These are phyloP conservation scores for Graphium colonna DNA, from an alignment of 2,888 invertebrate species.

Conservation along the genomic window DNA sequence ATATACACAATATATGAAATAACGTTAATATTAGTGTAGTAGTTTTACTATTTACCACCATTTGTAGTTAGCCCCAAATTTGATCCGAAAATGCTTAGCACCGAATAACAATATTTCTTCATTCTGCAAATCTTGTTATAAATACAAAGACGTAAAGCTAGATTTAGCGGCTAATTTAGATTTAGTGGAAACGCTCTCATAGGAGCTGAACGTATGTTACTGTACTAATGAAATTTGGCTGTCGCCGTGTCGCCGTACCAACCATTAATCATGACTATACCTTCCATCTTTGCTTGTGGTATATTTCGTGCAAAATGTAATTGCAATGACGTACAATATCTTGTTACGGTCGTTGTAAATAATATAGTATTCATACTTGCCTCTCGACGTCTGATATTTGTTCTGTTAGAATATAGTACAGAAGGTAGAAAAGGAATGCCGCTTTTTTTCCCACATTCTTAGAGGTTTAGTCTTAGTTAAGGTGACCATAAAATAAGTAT, in stretches of 20 bases:
- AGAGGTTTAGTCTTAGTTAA: no score
- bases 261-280: slow-evolving; percentile 23
- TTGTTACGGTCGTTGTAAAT: slow-evolving; percentile 9
- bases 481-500: no score
- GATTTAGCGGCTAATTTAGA: slow-evolving; percentile 24
- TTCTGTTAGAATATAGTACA: no score
- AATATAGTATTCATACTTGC: not conserved
- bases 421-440: no score
- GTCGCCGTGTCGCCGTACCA: slow-evolving; percentile 14
- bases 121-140: slow-evolving; percentile 12
- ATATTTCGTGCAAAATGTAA: slow-evolving; percentile 13
- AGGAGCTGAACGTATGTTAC: slow-evolving; percentile 20
- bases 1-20: no score
- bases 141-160: slow-evolving; percentile 14
- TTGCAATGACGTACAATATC: slow-evolving; percentile 15
- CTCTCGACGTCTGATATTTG: no score
- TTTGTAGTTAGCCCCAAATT: not conserved
- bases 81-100: not conserved
- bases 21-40: no score
- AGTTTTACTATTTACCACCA: no score
- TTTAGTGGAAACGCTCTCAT: slow-evolving; percentile 17
- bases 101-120: slow-evolving; percentile 21
- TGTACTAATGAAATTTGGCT: slow-evolving; percentile 23
- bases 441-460: no score
- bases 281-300: slow-evolving; percentile 20